Evolutionary conservation across 2,888 invertebrate genomes (phyloP), one percentile per base, ranked within the genome.

Genomic region (Tanytarsus gracilentus): DNA sequence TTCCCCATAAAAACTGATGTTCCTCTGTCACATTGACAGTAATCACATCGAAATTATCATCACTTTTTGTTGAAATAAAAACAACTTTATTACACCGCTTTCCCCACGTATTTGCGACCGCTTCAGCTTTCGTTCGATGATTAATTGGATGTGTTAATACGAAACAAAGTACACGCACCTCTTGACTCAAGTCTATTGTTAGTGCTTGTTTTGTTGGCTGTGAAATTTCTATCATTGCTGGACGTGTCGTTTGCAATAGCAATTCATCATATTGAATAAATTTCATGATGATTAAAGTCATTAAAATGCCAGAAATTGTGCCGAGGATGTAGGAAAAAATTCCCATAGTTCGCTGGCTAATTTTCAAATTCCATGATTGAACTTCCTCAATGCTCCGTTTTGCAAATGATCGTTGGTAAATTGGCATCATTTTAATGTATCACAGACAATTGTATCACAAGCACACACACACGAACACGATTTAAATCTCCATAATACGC

Each of bases 1-100:
- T 96, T 1, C 84, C 90, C 95, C 95, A 96, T 4, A 96, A 77
- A 67, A 84, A 81, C 67, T 93, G 80, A 14, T 93, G 76, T 0
- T 91, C 92, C 70, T 95, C 95, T 4, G 76, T 70, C 0, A 93
- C 87, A 3, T 86, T 83, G 58, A 95, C 75, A 53, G 83, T 84
- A 16, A 94, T 75, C 0, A 89, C 73, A 0, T 92, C 92, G 58
- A 95, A 74, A 14, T 74, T 73, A 5, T 75, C 67, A 70, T 94
- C 92, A 81, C 70, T n/a, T 70, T 70, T 49, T n/a, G 55, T 82
- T 68, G 88, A 88, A 86, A 90, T 88, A 65, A 90, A 90, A 14
- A 90, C 70, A 9, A 89, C 73, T 63, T 82, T 79, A 67, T 89
- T 89, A 68, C 90, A 94, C 39, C 92, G 76, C 69, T 85, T 85